These are phyloP conservation scores for Philopotamus ludificatus DNA, from an alignment of 1,140 invertebrate genomes.

Conservation along the genomic window DNA sequence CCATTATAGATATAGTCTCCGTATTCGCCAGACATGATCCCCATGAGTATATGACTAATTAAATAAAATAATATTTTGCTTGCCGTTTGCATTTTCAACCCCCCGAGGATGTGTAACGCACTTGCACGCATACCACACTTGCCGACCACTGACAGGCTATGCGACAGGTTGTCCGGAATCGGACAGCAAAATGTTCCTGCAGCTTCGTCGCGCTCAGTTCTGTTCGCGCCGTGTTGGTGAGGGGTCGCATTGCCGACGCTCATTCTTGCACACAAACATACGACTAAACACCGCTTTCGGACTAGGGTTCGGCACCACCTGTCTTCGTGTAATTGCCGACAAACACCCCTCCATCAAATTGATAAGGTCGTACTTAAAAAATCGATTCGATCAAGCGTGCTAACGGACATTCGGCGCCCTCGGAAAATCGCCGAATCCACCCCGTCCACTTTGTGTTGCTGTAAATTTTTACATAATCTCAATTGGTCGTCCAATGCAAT, in stretches of 20 bases:
- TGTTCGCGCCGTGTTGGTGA: slow-evolving; percentile 2
- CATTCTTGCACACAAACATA: neutral
- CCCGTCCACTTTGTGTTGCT: neutral
- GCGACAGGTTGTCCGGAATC: slow-evolving; percentile 26
- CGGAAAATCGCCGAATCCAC: too few relatives aligned
- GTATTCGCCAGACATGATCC: too few relatives aligned
- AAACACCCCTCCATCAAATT: neutral
- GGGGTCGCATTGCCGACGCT: slow-evolving; percentile 6
- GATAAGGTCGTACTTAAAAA: neutral
- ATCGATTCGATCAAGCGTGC: neutral
- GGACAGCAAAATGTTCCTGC: slow-evolving; percentile 8
- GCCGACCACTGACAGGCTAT: slow-evolving; percentile 11
- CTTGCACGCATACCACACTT: neutral
- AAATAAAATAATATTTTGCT: too few relatives aligned
- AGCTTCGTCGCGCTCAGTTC: neutral
- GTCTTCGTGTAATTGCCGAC: neutral
- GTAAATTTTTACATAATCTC: neutral
- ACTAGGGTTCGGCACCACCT: neutral
- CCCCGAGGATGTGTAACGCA: too few relatives aligned
- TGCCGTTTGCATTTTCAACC: too few relatives aligned
- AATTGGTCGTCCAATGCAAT: neutral
- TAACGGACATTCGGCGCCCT: too few relatives aligned
- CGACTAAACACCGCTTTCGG: neutral
- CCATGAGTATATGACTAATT: too few relatives aligned
- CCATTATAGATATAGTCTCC: too few relatives aligned